Evolutionary conservation across 1,140 invertebrate species (phyloP), one percentile per base, ranked within the genome.

Genomic region (Triops longicaudatus): DNA sequence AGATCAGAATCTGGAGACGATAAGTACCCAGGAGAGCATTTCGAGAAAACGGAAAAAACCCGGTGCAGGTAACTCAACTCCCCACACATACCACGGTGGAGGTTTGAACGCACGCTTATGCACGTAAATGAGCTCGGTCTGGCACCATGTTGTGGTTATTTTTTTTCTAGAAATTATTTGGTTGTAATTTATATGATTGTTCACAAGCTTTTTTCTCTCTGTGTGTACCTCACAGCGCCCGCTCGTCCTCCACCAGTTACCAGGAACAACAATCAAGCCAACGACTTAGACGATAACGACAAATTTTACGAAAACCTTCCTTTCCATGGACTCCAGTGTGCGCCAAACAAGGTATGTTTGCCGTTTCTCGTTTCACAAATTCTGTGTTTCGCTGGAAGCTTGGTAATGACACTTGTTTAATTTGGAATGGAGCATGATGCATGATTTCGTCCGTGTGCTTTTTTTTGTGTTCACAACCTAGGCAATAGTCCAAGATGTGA

Each of bases 231-330:
- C 74, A 26, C 74, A 81, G 79, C 79, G 78, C 78, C 79, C 78
- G 80, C 80, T 79, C 78, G 80, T 74, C 79, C 81, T 73, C 79
- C 80, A 79, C 81, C 79, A 72, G 80, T 78, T 77, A 79, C 78
- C 78, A 78, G 76, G 73, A 79, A 41, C 76, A 77, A 42, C 50
- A 81, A 75, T 73, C 78, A 72, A 31, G 75, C 43, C 78, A 79
- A 71, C 76, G 74, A 75, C 44, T 22, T 76, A 73, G 80, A 80
- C 73, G 83, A 83, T 76, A 85, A 85, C 78, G 89, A 87, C 83
- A 91, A 91, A 79, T 93, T 95, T 84, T 96, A 96, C 87, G 93
- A 96, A 86, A 96, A 96, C 85, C 88, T 96, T 82, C 93, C 94
- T 78, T 96, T 96, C 87, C 93, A 96, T 84, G 93, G 93, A 81